Base-by-base conservation (phyloP, 1,140 invertebrate species). In the Zophobas morio region DNA sequence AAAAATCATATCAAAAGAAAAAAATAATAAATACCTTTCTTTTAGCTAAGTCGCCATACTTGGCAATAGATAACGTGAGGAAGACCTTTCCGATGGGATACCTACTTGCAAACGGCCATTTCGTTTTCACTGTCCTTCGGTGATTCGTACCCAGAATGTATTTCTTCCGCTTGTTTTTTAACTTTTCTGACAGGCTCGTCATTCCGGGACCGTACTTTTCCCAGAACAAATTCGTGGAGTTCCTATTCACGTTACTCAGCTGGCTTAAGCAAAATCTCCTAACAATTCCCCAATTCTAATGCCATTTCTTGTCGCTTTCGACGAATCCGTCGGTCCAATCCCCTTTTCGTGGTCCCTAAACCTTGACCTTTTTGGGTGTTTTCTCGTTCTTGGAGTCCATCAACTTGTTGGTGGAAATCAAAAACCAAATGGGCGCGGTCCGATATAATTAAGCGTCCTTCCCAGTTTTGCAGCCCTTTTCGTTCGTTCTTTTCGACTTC, bases 261-360 rank as follows among this genome's bases (percentile, higher is more conserved):
- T 92, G 87, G 47, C 20, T 20, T 20, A 20, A 20, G 91, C 89
- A 87, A 96, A 99, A 87, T 99, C 95, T 0, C 96, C 96, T 20
- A 99, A 87, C 8, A 99, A 90, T 86, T 99, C 98, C 70, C 95
- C 94, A 53, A 99, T 94, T 79, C 98, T 90, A 54, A 99, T 91
- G 1, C 97, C 97, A 87, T 96, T 98, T 81, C 97, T 91, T 1
- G 94, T 95, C 4, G 97, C 98, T 88, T 99, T 99, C 33, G 96
- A 97, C 0, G 98, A 96, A 87, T 99, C 99, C 0, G 97, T 94
- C 79, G 98, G 98, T 6, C 98, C 96, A 83, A 98, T 98, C n/a
- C 99, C 99, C 87, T 99, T 99, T 99, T 99, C 0, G 99, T 99
- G 6, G 99, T 99, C 32, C 99, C 99, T 70, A 99, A 88, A 1